Base-by-base conservation (phyloP, 1,140 invertebrate species). In the Lucilia sericata region DNA sequence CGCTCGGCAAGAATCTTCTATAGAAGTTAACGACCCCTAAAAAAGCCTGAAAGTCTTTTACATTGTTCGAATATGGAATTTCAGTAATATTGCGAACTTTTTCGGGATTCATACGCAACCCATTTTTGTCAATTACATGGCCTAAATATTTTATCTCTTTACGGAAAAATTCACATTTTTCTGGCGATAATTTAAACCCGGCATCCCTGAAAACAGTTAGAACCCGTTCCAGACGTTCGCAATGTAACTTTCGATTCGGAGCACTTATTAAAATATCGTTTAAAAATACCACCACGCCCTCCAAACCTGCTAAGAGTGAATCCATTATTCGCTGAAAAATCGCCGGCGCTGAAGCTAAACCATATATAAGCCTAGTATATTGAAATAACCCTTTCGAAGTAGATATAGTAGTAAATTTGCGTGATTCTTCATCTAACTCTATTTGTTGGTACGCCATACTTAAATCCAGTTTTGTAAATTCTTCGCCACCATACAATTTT, bases 281-380 rank as follows among this genome's bases (percentile, higher is more conserved):
- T 36, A 87, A 83, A 85, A 87, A 88, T 7, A 86, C 86, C 10
- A 84, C 83, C n/a, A 86, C 84, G 5, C 87, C 85, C 74, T 82
- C n/a, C 19, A 88, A 85, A 19, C 84, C 85, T 36, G 82, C 34
- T 2, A 88, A 81, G 30, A 87, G 84, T 17, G 21, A 84, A 75
- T 90, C 88, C 86, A 89, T 88, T 19, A 84, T 74, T 5, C 65
- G 84, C 85, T 89, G 88, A 81, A 86, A 90, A 82, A 87, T 86
- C 42, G 86, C 87, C 19, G 87, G 86, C 5, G 87, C 88, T 14
- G 83, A 82, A 74, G 86, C 86, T 12, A 89, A 65, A 1, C 86
- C 87, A 82, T 85, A 87, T 47, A 86, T 76, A 14, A 88, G 42
- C 30, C 87, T 19, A 19, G 82, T 87, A 51, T 83, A 84, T 82